Conservation (phyloP, 2,797 vertebrate genomes). For the Philypnodon macrostomus region DNA sequence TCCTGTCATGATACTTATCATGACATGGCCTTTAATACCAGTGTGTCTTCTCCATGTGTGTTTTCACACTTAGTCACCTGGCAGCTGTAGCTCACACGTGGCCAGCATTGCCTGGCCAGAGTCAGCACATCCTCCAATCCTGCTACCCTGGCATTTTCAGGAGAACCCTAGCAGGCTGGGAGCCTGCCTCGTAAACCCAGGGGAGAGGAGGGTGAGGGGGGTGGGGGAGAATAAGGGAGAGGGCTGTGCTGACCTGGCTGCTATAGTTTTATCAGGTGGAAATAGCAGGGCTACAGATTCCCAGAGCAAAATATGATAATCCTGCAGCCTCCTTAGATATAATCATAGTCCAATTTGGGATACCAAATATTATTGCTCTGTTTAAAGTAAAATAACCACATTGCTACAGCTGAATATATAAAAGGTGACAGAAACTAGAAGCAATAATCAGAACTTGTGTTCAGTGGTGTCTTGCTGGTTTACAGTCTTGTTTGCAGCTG, state of each 20-base stretch:
- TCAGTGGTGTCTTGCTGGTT: conserved; percentile 55
- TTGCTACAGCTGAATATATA: conserved; percentile 13
- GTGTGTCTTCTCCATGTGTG: conserved; percentile 33
- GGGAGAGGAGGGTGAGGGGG: conserved; percentile 46
- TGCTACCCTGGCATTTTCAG: conserved; percentile 80
- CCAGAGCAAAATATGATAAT: conserved; percentile 37
- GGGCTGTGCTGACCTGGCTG: conserved; percentile 70
- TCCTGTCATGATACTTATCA: conserved; percentile 28
- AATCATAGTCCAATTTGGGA: conserved; percentile 22
- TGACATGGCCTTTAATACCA: conserved; percentile 54
- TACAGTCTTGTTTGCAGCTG: conserved; percentile 54
- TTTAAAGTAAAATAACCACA: conserved; percentile 5
- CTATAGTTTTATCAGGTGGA: conserved; percentile 72
- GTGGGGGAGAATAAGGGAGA: conserved; percentile 26
- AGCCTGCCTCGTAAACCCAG: conserved; percentile 71
- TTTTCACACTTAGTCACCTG: conserved; percentile 74
- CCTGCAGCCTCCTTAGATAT: conserved; percentile 15
- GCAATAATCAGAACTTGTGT: conserved; percentile 17
- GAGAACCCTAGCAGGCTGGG: conserved; percentile 76
- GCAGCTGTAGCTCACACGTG: conserved; percentile 82
- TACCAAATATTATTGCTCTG: conserved; percentile 3
- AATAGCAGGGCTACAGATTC: conserved; percentile 57
- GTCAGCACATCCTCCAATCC: conserved; percentile 82
- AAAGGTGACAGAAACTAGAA: conserved; percentile 27
- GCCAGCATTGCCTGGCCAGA: conserved; percentile 69